phyloP scores from a whole-genome alignment of 2,888 invertebrate species.

The Odontothrips loti region DNA sequence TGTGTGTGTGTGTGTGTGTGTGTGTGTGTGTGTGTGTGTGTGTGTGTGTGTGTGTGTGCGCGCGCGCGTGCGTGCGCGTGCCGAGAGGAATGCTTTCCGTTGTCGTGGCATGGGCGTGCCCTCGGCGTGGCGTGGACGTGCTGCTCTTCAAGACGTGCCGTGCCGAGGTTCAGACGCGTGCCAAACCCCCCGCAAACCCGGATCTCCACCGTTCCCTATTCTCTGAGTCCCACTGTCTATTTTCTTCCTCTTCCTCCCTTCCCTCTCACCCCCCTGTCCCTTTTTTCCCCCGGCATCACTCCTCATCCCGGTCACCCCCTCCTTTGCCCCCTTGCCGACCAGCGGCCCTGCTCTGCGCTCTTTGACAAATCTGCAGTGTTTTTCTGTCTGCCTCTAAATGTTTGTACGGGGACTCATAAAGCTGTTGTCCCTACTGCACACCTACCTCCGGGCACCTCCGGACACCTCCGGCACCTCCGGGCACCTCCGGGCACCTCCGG shows the following conservation, averaged over 20 bases:
- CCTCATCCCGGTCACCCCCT: too few relatives aligned
- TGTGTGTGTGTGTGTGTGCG: too few relatives aligned
- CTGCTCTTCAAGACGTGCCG: not conserved
- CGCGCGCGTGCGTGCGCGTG: too few relatives aligned
- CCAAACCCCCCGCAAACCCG: not conserved
- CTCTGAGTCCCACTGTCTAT: not conserved
- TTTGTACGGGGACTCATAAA: conserved; percentile 10
- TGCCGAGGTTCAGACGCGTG: not conserved
- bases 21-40: too few relatives aligned
- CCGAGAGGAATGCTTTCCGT: not conserved
- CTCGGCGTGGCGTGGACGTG: not conserved
- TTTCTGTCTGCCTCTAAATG: not conserved
- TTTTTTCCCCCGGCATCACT: too few relatives aligned
- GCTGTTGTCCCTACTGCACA: not conserved
- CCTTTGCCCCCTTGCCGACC: not conserved
- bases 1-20: too few relatives aligned
- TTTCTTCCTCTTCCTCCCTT: not conserved
- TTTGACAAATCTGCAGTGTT: conserved; percentile 26
- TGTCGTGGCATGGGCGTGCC: not conserved
- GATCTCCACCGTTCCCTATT: not conserved
- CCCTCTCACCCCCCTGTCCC: not conserved
- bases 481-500: too few relatives aligned
- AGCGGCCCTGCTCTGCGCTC: not conserved
- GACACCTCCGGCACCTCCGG: too few relatives aligned
- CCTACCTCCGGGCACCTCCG: too few relatives aligned